Evolutionary conservation across 2,113 vertebrate genomes (phyloP).

Genomic region (Oreamnos americanus): DNA sequence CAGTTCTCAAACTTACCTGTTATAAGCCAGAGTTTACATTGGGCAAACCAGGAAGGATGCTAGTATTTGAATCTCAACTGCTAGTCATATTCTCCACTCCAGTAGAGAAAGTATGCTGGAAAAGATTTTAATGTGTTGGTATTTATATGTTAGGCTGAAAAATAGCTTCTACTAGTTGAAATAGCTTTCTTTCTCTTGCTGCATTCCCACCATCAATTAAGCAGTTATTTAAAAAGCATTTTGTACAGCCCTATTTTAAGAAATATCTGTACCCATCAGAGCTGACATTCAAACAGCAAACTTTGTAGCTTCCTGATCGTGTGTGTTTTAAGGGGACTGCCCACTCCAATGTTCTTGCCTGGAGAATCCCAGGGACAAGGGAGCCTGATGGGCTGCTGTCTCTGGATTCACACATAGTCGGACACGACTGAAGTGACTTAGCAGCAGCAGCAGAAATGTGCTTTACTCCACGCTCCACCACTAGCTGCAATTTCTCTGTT

Average conservation of each 20-base stretch:
- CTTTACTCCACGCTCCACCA: not conserved
- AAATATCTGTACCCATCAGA: slow-evolving; percentile 1
- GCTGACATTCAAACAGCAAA: not conserved
- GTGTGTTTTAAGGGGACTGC: not conserved
- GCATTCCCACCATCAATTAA: not conserved
- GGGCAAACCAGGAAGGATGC: not conserved
- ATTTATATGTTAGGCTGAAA: slow-evolving; percentile 2
- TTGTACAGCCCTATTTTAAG: not conserved
- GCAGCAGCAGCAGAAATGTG: not conserved
- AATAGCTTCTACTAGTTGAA: not conserved
- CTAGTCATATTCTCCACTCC: not conserved
- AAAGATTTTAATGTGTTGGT: not conserved
- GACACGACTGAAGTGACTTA: too few species aligned
- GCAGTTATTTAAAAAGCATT: not conserved
- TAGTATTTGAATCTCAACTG: not conserved
- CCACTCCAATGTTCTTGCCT: too few species aligned
- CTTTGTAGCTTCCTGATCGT: not conserved
- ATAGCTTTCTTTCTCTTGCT: not conserved
- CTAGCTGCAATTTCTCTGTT: not conserved
- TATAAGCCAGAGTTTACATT: not conserved
- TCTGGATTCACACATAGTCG: too few species aligned
- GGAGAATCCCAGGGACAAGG: too few species aligned
- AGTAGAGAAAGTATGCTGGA: not conserved
- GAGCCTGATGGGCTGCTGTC: too few species aligned
- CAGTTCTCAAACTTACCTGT: not conserved